Evolutionary conservation across 2,888 invertebrate genomes (phyloP), one percentile per base, ranked within the genome.

Genomic region (Ptychoptera contaminata): DNA sequence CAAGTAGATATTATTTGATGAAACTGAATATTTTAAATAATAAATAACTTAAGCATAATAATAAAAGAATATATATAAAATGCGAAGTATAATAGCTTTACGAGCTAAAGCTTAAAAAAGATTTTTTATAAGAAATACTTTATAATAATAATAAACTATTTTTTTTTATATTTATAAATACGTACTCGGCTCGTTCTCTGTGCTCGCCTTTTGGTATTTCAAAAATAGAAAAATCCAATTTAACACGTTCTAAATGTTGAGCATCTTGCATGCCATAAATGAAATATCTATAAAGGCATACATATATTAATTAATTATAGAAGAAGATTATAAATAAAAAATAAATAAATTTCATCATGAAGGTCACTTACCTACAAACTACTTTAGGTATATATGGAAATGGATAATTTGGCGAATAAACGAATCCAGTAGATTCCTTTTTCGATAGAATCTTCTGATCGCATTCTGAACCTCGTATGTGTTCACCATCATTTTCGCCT

Each of bases 241-340:
- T 79, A 50, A 94, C 93, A 60, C 93, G 78, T 68, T 97, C 96
- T 63, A 96, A 76, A 69, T 93, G 85, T 66, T 94, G 92, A 51
- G 84, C 81, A 70, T 97, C 96, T 71, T 96, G 92, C 78, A 97
- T 85, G 57, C 94, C 94, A 68, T 96, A 96, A 68, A 97, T 84
- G 73, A 92, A 94, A 73, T 94, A 96, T 71, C 76, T 76, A 63
- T 16, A 67, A 68, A 46, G 8, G 50, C 37, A n/a, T 34, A n/a
- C n/a, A n/a, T n/a, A n/a, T 34, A 34, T 10, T 34, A 23, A 23
- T 23, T 23, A n/a, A 11, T 9, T 29, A 23, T 6, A 40, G 9
- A 32, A 32, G 32, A 30, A 32, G n/a, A 9, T 32, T n/a, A 11
- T 32, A 32, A 31, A 10, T 31, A 8, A 29, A 4, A 29, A 41